phyloP scores from a whole-genome alignment of 1,140 invertebrate species.

The Musca vetustissima region DNA sequence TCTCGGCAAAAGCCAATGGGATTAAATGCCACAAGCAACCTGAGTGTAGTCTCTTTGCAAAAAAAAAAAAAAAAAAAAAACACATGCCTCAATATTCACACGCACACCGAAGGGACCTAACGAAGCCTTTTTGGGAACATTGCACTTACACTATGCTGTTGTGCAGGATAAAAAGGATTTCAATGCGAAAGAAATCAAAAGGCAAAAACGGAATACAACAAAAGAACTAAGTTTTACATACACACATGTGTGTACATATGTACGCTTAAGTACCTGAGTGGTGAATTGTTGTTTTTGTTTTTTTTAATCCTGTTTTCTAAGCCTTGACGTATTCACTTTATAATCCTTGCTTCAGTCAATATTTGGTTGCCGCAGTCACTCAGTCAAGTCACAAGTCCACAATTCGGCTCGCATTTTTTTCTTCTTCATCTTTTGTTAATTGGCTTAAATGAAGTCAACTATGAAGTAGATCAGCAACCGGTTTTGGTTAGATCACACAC shows the following conservation, averaged over 20 bases:
- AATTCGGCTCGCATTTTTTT: no score
- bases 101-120: not conserved
- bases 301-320: not conserved
- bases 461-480: slow-evolving; percentile 9
- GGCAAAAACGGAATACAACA: not conserved
- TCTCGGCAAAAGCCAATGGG: no score
- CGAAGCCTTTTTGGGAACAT: not conserved
- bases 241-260: not conserved
- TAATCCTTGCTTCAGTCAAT: slow-evolving; percentile 20
- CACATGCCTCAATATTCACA: not conserved
- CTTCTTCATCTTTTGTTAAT: no score
- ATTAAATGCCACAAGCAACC: slow-evolving; percentile 1
- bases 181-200: slow-evolving; percentile 7
- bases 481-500: no score
- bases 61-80: no score
- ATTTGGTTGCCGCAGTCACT: not conserved
- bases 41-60: not conserved
- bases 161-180: slow-evolving; percentile 15
- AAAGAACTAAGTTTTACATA: not conserved
- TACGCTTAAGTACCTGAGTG: no score
- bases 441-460: slow-evolving; percentile 26
- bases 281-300: no score
- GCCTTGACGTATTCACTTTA: slow-evolving; percentile 18
- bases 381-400: not conserved
- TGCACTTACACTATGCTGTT: not conserved